Conservation (phyloP, 2,888 invertebrate genomes). For the Tolmerus cingulatus region DNA sequence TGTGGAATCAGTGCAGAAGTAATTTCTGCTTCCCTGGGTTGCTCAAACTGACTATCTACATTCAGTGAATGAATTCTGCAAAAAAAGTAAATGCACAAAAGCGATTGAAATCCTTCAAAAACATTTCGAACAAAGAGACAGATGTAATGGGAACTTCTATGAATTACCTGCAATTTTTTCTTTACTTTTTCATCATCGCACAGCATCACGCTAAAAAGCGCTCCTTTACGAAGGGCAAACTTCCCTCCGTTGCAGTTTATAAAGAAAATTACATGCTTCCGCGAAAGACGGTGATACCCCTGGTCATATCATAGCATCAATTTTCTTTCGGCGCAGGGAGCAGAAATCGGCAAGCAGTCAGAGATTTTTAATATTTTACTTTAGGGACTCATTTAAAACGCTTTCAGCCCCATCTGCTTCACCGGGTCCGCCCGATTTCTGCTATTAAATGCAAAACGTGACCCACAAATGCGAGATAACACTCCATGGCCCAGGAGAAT, state of each 20-base stretch:
- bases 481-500: neutral
- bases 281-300: neutral
- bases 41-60: neutral
- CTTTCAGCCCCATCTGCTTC: neutral
- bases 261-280: neutral
- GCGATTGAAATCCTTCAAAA: neutral
- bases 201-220: neutral
- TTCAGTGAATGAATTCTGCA: neutral
- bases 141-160: neutral
- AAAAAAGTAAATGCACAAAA: neutral
- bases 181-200: neutral
- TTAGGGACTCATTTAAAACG: neutral
- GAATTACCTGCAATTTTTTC: neutral
- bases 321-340: neutral
- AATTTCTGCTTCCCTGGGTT: neutral
- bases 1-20: neutral
- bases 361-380: neutral
- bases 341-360: neutral
- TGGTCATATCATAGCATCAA: neutral
- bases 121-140: neutral
- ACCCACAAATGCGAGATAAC: too few relatives aligned
- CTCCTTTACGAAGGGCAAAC: neutral
- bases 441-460: too few relatives aligned
- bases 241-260: neutral
- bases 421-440: too few relatives aligned